Conservation (phyloP, 2,797 vertebrate species). For the Nannoperca obscura region DNA sequence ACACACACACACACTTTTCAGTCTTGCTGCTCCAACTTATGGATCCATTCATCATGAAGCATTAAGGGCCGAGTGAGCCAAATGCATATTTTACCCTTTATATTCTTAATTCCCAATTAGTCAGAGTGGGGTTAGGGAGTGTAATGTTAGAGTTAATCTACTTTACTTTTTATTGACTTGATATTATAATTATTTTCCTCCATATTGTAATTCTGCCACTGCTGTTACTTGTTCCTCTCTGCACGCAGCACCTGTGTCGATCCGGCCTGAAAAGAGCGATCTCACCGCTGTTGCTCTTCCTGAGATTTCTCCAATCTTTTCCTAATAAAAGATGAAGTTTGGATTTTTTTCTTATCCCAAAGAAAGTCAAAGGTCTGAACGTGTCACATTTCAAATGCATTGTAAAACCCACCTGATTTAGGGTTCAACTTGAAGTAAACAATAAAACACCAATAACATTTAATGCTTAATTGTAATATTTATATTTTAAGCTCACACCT, state of each 20-base stretch:
- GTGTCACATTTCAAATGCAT: neutral
- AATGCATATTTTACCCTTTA: neutral
- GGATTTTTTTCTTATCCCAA: neutral
- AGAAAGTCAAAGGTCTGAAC: neutral
- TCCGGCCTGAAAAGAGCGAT: neutral
- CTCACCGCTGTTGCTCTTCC: neutral
- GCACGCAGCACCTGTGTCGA: neutral
- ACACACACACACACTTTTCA: neutral
- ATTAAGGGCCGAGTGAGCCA: neutral
- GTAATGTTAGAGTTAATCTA: neutral
- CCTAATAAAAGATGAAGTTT: neutral
- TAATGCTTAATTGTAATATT: neutral
- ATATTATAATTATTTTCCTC: neutral
- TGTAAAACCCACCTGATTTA: neutral
- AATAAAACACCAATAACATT: neutral
- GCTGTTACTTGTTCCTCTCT: neutral
- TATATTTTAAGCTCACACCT: neutral
- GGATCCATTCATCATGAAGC: slow-evolving; percentile 18
- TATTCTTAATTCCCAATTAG: slow-evolving; percentile 5
- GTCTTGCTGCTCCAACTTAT: neutral
- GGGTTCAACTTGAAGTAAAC: neutral
- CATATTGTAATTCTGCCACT: neutral
- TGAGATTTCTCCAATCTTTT: neutral
- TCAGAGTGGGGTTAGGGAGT: neutral
- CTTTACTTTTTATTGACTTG: neutral